Evolutionary conservation across 2,797 vertebrate species (phyloP).

Genomic region (Chloroceryle amazona): DNA sequence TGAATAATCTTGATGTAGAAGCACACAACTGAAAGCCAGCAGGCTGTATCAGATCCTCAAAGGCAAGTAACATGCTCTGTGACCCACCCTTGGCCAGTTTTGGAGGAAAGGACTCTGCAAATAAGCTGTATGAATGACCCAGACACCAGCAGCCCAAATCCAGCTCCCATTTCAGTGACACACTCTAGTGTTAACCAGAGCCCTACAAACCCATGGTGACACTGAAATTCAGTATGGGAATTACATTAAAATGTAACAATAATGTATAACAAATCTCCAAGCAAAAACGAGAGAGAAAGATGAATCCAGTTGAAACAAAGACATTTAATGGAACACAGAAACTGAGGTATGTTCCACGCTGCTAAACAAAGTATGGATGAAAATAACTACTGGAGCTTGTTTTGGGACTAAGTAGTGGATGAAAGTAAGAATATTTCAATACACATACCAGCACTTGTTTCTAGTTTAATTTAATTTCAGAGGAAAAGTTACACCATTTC

Average conservation of each 20-base stretch:
- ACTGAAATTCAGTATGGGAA: neutral
- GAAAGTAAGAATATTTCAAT: neutral
- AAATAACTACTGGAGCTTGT: neutral
- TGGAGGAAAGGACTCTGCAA: neutral
- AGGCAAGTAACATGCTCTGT: neutral
- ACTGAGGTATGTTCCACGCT: neutral
- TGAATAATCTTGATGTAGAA: neutral
- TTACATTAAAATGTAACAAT: neutral
- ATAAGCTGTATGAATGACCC: neutral
- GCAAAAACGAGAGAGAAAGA: neutral
- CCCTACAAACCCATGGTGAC: neutral
- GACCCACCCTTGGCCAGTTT: neutral
- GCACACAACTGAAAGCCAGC: accelerated
- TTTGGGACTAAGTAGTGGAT: neutral
- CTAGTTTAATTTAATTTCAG: neutral
- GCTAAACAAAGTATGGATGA: neutral
- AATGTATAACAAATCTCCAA: neutral
- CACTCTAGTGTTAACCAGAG: neutral
- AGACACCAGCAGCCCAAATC: neutral
- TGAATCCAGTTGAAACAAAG: neutral
- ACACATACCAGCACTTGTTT: neutral
- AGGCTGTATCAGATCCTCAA: neutral
- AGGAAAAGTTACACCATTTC: neutral
- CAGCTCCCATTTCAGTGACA: neutral
- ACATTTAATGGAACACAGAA: neutral